phyloP scores from a whole-genome alignment of 2,888 invertebrate genomes.

The Matsumyia berberina region DNA sequence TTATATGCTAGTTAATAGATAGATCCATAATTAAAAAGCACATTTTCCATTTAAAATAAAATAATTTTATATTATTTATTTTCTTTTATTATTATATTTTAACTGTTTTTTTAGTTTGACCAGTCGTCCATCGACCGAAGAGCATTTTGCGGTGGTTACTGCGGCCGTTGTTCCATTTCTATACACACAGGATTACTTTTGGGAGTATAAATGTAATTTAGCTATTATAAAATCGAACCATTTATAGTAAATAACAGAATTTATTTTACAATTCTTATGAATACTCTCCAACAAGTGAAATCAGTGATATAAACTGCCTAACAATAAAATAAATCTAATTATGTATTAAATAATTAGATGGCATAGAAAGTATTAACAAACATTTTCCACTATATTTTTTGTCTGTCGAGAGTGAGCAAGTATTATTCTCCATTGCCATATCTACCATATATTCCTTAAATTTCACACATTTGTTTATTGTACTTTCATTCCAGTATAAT shows the following conservation, averaged over 20 bases:
- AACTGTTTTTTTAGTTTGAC: slow-evolving; percentile 85
- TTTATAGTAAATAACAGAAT: neutral
- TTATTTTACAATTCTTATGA: slow-evolving; percentile 2
- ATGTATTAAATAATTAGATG: slow-evolving; percentile 4
- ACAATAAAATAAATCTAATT: slow-evolving; percentile 5
- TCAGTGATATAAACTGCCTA: slow-evolving; percentile 33
- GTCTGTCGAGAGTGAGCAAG: slow-evolving; percentile 16
- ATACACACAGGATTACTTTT: slow-evolving; percentile 81
- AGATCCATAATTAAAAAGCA: too few relatives aligned
- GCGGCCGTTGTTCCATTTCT: slow-evolving; percentile 87
- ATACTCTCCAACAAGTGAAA: slow-evolving; percentile 6
- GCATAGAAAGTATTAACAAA: slow-evolving; percentile 42
- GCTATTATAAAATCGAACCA: neutral
- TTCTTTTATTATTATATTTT: slow-evolving; percentile 42
- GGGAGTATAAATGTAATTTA: slow-evolving; percentile 77
- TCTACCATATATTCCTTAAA: slow-evolving; percentile 6
- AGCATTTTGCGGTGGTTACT: slow-evolving; percentile 90
- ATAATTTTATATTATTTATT: too few relatives aligned
- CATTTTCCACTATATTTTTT: slow-evolving; percentile 13
- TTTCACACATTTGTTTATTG: slow-evolving; percentile 24
- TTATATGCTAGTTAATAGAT: too few relatives aligned
- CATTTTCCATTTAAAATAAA: too few relatives aligned
- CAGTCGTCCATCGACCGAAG: slow-evolving; percentile 84
- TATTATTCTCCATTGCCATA: slow-evolving; percentile 40
- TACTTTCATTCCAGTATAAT: slow-evolving; percentile 41